Evolutionary conservation across 1,140 invertebrate species (phyloP), one percentile per base, ranked within the genome.

Genomic region (Drosophila malerkotliana): DNA sequence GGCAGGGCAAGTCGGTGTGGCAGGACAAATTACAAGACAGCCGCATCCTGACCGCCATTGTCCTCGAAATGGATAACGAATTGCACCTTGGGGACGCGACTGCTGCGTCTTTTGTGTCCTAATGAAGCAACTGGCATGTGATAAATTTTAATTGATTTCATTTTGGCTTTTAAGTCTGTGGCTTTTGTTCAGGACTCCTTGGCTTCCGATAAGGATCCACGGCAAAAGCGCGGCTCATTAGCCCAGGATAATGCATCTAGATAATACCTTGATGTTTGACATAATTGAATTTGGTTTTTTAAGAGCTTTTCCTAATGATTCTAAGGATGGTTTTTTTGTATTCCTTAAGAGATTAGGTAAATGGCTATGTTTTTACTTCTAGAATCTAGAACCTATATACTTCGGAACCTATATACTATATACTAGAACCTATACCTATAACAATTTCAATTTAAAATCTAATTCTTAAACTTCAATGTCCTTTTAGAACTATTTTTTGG

Each of bases 131-230:
- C 72, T 61, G 73, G 55, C 62, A 76, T 73, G 76, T 71, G 84
- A 88, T 88, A 88, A 88, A 88, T 88, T 88, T 88, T 88, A 88
- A 88, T 88, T 88, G 83, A 88, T 88, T 88, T 87, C 77, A 51
- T 73, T 87, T 88, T 28, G 26, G 26, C 26, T 28, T 0, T 7
- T 7, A 68, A 30, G 72, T 66, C 41, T 55, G 15, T 51, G 63
- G 52, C 60, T 66, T 52, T 67, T 69, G 55, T 26, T 28, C 44
- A 10, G 15, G 7, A 12, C 51, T 61, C 30, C 64, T 64, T 41
- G 49, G 37, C 10, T 44, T 15, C 18, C 26, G 80, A 83, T 83
- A 68, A 71, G 54, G 78, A 80, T 75, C 54, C 49, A 49, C 48
- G 55, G 73, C 49, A 15, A 18, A 69, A 49, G 34, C 12, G 54